Evolutionary conservation across 2,113 vertebrate species (phyloP).

Genomic region (Hypocryptadius cinnamomeus): DNA sequence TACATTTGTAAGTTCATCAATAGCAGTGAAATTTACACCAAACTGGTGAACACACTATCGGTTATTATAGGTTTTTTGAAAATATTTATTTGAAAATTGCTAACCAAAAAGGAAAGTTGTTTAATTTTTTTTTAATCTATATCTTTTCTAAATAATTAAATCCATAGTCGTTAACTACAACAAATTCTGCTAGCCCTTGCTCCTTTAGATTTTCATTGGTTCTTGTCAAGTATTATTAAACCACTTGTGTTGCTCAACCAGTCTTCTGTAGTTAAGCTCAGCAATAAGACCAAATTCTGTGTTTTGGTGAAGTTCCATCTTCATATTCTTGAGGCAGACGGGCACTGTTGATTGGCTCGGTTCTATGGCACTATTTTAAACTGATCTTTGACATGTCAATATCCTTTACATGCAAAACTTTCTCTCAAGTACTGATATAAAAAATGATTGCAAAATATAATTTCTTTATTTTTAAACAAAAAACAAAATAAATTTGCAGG

Average conservation of each 20-base stretch:
- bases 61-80: not conserved
- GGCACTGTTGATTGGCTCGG: not conserved
- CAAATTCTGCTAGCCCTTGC: not conserved
- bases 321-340: not conserved
- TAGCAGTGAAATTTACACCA: not conserved
- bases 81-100: not conserved
- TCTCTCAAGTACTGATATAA: not conserved
- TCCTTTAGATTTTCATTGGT: not conserved
- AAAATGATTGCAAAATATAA: not conserved
- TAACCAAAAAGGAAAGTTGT: not conserved
- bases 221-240: not conserved
- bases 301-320: not conserved
- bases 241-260: not conserved
- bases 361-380: not conserved
- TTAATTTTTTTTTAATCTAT: not conserved
- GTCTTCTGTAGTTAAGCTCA: not conserved
- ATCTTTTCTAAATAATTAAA: not conserved
- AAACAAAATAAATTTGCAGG: not conserved
- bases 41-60: not conserved
- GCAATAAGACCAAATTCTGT: not conserved
- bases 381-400: not conserved
- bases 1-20: not conserved
- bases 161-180: not conserved
- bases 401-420: not conserved
- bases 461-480: not conserved